Evolutionary conservation across 2,113 vertebrate genomes (phyloP), one percentile per base, ranked within the genome.

Genomic region (Origma solitaria): DNA sequence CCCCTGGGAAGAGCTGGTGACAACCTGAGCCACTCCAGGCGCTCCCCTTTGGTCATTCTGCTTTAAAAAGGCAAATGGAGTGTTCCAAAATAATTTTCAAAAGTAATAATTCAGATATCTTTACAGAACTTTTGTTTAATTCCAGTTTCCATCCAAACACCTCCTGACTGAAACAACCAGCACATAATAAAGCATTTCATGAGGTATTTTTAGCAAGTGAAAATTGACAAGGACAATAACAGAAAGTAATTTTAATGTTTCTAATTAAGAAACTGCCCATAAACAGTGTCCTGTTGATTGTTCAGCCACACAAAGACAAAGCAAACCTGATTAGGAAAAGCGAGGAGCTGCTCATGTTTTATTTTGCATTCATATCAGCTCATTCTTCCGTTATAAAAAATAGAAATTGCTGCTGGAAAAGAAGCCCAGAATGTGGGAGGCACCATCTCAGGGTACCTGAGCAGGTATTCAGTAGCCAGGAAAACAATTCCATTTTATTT

Each of bases 331-430:
- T 13, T 2, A 50, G 51, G 13, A 40, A 25, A 78, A 75, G 7
- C 0, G 7, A 45, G n/a, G 21, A 22, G n/a, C 5, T 17, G 27
- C 18, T 72, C 8, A 1, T 2, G 16, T 15, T 45, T 54, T 62
- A 28, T 51, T 94, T 22, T 71, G 33, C 20, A 31, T 50, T 77
- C 37, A 0, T 20, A 49, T 66, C 85, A 62, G 56, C 47, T 73
- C 62, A 4, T 11, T 10, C n/a, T 62, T n/a, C 25, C 24, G 51
- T 42, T 4, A 25, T 1, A 8, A 17, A 57, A 25, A 35, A 58
- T 6, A 11, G 0, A 10, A n/a, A 61, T 3, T 37, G 13, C 71
- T 58, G 71, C 61, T 40, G 53, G 30, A 66, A 72, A 19, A 49
- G 1, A 45, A 90, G 7, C 27, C 33, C 40, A 4, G 16, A 13